Evolutionary conservation across 2,113 vertebrate species (phyloP).

Genomic region (Strigops habroptila): DNA sequence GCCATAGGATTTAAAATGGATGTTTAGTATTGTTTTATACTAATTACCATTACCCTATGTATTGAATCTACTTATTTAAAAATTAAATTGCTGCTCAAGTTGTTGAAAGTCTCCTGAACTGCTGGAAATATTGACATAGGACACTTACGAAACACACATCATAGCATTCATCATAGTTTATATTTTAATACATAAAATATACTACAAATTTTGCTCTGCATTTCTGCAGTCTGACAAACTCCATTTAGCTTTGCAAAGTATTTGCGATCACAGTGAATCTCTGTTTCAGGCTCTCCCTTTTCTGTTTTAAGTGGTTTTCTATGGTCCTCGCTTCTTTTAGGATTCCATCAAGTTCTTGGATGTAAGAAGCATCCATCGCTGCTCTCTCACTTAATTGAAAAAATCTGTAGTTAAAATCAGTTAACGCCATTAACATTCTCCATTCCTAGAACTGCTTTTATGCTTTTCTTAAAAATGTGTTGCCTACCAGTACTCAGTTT

Average conservation of each 20-base stretch:
- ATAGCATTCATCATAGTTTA: neutral
- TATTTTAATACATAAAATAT: neutral
- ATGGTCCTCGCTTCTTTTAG: slow-evolving; percentile 67
- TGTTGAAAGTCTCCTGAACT: neutral
- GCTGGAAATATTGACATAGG: neutral
- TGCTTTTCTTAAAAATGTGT: neutral
- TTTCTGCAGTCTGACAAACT: neutral
- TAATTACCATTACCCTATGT: neutral
- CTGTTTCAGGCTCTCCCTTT: slow-evolving; percentile 70
- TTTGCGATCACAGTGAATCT: slow-evolving; percentile 64
- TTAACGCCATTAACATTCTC: neutral
- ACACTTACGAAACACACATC: neutral
- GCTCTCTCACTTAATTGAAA: slow-evolving; percentile 69
- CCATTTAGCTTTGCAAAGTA: slow-evolving; percentile 56
- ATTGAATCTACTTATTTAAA: neutral
- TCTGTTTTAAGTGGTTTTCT: slow-evolving; percentile 71
- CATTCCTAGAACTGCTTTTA: neutral
- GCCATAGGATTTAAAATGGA: neutral
- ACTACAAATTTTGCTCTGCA: neutral
- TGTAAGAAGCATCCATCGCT: slow-evolving; percentile 63
- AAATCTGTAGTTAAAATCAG: slow-evolving; percentile 42
- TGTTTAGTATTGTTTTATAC: neutral
- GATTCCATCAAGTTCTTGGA: slow-evolving; percentile 72
- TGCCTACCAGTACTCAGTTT: neutral
- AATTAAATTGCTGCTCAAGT: neutral